Conservation (phyloP, 2,113 vertebrate species). For the Crotalus helleri region DNA sequence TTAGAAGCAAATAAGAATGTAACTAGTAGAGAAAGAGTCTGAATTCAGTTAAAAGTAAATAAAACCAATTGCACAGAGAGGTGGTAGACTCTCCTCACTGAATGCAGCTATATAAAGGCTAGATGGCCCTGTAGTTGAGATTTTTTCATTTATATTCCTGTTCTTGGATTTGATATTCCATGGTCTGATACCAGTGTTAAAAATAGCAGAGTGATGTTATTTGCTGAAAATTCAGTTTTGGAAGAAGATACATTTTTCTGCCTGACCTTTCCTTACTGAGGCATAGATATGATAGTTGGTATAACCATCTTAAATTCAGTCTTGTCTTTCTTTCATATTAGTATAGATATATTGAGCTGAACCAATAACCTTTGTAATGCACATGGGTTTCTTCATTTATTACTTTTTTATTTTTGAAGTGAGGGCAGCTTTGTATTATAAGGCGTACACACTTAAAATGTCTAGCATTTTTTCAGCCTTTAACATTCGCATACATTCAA, state of each 20-base stretch:
- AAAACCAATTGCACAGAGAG: not conserved
- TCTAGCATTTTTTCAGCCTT: too few relatives aligned
- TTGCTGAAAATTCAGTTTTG: not conserved
- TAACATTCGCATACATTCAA: too few relatives aligned
- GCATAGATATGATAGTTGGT: not conserved
- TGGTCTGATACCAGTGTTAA: not conserved
- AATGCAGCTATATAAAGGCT: not conserved
- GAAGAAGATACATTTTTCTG: not conserved
- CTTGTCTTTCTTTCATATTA: not conserved
- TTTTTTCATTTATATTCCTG: not conserved
- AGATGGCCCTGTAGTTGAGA: not conserved
- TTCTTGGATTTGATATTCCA: not conserved
- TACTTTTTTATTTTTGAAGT: not conserved
- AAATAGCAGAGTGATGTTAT: not conserved
- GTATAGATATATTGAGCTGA: not conserved
- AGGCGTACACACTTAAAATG: not conserved
- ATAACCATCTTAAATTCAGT: not conserved
- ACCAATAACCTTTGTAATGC: not conserved
- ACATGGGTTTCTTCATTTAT: not conserved
- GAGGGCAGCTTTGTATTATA: not conserved
- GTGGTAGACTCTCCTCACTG: not conserved
- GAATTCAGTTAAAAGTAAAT: not conserved
- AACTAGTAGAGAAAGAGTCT: not conserved
- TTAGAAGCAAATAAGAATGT: not conserved
- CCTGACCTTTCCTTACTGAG: not conserved